phyloP scores from a whole-genome alignment of 2,113 vertebrate species.

The Pogonocichla stellata region DNA sequence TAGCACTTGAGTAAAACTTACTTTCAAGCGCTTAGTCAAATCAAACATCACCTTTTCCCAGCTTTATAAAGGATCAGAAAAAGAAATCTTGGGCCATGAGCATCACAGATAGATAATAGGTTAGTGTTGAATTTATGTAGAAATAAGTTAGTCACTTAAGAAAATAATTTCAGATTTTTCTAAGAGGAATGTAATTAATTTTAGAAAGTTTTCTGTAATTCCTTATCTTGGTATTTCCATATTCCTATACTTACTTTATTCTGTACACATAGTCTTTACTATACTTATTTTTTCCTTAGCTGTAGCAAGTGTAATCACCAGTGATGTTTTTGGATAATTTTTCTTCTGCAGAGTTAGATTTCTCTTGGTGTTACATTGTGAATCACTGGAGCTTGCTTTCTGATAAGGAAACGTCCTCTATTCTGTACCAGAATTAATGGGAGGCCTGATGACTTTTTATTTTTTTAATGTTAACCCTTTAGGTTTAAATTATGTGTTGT shows the following conservation, averaged over 20 bases:
- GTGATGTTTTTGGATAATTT: not conserved
- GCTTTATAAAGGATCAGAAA: not conserved
- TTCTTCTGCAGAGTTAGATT: not conserved
- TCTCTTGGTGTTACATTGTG: not conserved
- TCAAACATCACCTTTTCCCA: not conserved
- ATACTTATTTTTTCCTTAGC: not conserved
- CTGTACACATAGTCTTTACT: not conserved
- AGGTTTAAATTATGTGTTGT: not conserved
- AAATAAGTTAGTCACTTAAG: not conserved
- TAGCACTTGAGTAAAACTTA: not conserved
- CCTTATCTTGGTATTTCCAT: not conserved
- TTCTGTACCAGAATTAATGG: not conserved
- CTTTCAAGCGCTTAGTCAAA: not conserved
- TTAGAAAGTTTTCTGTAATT: not conserved
- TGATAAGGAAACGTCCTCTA: not conserved
- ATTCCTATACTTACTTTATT: not conserved
- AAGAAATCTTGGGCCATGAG: not conserved
- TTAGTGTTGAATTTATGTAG: not conserved
- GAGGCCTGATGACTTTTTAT: not conserved
- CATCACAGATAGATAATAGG: not conserved
- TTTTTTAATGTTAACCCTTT: not conserved
- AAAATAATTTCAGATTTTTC: not conserved
- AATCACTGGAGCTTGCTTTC: not conserved
- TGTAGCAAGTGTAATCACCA: not conserved
- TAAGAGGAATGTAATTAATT: not conserved